Evolutionary conservation across 2,797 vertebrate species (phyloP).

Genomic region (Otolemur crassicaudatus): DNA sequence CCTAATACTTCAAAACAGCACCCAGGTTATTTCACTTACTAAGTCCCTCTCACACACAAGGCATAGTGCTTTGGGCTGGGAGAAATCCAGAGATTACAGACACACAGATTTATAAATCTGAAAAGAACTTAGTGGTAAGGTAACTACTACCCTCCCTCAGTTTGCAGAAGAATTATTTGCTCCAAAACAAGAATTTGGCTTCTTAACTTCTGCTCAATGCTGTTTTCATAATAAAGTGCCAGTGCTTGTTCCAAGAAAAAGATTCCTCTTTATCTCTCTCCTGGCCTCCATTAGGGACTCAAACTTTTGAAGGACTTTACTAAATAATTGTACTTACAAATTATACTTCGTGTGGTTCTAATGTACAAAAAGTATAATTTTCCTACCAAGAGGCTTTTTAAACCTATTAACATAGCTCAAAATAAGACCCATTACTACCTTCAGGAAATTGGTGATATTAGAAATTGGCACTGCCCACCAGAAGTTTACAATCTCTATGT

Average conservation of each 20-base stretch:
- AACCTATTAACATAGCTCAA: constrained; percentile 1
- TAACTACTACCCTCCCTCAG: neutral
- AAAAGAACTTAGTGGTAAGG: neutral
- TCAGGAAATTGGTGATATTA: neutral
- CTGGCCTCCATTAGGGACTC: neutral
- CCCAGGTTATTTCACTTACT: neutral
- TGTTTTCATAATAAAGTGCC: constrained; percentile 4
- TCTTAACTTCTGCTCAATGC: neutral
- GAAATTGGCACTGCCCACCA: neutral
- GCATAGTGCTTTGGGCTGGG: neutral
- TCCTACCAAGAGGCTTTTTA: neutral
- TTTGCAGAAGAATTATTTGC: constrained; percentile 1
- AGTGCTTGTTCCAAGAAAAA: neutral
- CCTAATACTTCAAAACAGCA: neutral
- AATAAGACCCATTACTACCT: neutral
- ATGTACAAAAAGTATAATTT: neutral
- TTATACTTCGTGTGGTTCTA: neutral
- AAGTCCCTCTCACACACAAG: neutral
- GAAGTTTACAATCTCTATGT: neutral
- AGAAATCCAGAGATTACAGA: neutral
- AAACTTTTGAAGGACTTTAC: neutral
- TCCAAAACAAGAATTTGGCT: neutral
- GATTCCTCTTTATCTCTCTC: neutral
- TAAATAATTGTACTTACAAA: constrained; percentile 36
- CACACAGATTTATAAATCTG: neutral